phyloP scores from a whole-genome alignment of 2,888 invertebrate genomes.

The Falcaria lacertinaria region DNA sequence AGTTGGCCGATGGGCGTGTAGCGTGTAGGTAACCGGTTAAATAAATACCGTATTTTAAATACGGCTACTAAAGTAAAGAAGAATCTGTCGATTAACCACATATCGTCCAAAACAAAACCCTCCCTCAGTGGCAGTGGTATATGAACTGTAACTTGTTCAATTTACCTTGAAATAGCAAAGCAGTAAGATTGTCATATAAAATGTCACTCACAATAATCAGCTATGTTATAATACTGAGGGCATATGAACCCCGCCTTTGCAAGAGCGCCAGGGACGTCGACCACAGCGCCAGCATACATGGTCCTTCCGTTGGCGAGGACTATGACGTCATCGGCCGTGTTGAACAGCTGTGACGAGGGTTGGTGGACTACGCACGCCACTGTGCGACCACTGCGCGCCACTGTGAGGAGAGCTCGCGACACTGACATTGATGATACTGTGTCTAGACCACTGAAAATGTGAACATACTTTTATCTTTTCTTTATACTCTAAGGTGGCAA shows the following conservation, averaged over 20 bases:
- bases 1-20: no score
- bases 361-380: conserved; percentile 90
- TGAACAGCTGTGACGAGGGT: conserved; percentile 87
- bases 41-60: no score
- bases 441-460: conserved; percentile 76
- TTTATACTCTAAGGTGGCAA: no score
- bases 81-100: no score
- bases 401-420: conserved; percentile 79
- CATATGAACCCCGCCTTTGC: conserved; percentile 81
- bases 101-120: no score
- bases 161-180: no score
- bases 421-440: conserved; percentile 85
- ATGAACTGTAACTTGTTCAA: no score
- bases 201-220: conserved; percentile 84
- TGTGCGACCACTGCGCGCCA: conserved; percentile 83
- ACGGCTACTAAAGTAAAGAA: no score
- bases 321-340: conserved; percentile 86
- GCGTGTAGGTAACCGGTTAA: no score
- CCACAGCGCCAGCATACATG: conserved; percentile 83
- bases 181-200: neutral
- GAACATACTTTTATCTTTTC: no score
- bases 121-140: no score
- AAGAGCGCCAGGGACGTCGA: conserved; percentile 80
- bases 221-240: conserved; percentile 88
- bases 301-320: conserved; percentile 84